Base-by-base conservation (phyloP, 2,113 vertebrate genomes). In the Pao palembangensis region DNA sequence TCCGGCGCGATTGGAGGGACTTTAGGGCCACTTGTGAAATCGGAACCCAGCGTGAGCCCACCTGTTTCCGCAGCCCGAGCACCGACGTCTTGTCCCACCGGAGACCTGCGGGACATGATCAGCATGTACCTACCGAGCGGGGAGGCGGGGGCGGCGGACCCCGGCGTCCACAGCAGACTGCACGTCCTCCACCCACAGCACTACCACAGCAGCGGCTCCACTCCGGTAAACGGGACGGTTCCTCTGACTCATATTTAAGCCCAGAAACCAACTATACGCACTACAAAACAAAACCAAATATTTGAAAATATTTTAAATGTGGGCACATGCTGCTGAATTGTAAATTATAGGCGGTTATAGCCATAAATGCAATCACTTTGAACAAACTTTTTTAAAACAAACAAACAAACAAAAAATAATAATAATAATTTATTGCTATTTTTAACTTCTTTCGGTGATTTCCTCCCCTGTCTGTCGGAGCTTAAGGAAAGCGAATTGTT, bases 81-180 rank as follows among this genome's bases (percentile, higher is more conserved):
- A n/a, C 44, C 44, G 5, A n/a, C 76, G 51, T 93, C 94, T 6
- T 97, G 96, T 78, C 93, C 94, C 23, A 90, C 94, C 53, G 96
- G 94, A 80, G 96, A 98, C 89, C 92, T 98, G 87, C 90, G 96
- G 70, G 96, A 98, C 88, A 98, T 98, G 96, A 98, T 98, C 91
- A 98, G 96, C 91, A 97, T 98, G 95, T 98, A 98, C 84, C 93
- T 98, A 90, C 96, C 96, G 44, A 7, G 44, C 44, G 44, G 44
- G 44, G 15, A 47, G 14, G 88, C 88, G 57, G 93, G 94, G 5
- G 93, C 91, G 48, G 93, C 90, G 16, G 94, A 95, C 84, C 89
- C 93, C 58, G 81, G 91, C 13, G 94, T 94, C 46, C 94, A 93
- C 67, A 93, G 93, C 89, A 93, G 96, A 87, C 94, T 98, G 69